phyloP scores from a whole-genome alignment of 2,888 invertebrate species.

The Athalia cordata region DNA sequence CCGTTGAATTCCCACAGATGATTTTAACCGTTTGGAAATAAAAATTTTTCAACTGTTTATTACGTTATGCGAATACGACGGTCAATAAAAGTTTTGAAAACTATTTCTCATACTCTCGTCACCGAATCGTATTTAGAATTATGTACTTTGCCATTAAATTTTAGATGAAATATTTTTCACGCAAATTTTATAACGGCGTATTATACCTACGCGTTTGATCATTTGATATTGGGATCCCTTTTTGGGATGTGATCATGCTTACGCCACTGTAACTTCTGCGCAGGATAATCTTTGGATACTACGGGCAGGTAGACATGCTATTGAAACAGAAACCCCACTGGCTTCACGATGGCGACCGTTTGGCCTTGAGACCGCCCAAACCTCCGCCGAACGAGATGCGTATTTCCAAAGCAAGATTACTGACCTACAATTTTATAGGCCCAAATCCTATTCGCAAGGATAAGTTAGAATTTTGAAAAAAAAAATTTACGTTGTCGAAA shows the following conservation, averaged over 20 bases:
- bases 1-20: constrained; percentile 57
- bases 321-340: constrained; percentile 56
- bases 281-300: constrained; percentile 39
- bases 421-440: background rate
- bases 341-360: constrained; percentile 55
- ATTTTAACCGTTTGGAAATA: background rate
- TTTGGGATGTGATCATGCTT: constrained; percentile 3
- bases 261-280: constrained; percentile 45
- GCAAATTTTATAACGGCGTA: background rate
- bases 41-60: background rate
- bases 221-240: background rate
- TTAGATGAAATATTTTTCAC: background rate
- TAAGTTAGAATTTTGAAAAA: too few species aligned
- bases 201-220: background rate
- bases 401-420: constrained; percentile 50
- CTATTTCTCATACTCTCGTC: too few species aligned
- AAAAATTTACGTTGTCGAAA: too few species aligned
- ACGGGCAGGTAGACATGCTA: constrained; percentile 55
- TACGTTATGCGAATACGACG: background rate
- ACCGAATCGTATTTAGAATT: too few species aligned
- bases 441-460: too few species aligned
- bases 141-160: background rate
- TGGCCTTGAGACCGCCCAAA: constrained; percentile 59
- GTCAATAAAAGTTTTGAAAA: too few species aligned
- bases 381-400: constrained; percentile 45